Percentiles rank a stretch among this genome's conserved stretches.
phyloP scores from a whole-genome alignment of 1,140 invertebrate genomes.

The Micrasema longulum region DNA sequence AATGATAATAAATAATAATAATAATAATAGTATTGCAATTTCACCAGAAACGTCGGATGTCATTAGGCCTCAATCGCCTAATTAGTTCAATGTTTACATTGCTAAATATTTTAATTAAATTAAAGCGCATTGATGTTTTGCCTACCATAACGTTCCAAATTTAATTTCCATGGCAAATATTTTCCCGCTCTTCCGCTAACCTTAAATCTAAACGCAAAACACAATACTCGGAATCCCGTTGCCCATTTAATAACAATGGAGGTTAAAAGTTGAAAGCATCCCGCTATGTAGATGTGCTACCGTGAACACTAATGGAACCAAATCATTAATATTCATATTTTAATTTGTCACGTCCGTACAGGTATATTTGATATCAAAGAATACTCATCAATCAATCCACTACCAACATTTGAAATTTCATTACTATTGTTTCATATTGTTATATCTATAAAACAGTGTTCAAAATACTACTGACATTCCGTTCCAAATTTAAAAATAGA shows the following conservation, averaged over 20 bases:
- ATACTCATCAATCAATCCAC: conserved; percentile 38
- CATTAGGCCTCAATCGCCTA: no score
- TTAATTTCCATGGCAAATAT: conserved; percentile 11
- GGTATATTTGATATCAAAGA: conserved; percentile 35
- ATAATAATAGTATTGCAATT: no score
- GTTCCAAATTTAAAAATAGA: no score
- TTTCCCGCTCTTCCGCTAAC: conserved; percentile 9
- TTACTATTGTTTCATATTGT: background rate
- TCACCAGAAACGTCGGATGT: no score
- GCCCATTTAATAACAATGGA: conserved; percentile 23
- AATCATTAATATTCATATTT: conserved; percentile 38
- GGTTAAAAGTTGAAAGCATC: conserved; percentile 18
- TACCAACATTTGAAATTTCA: background rate
- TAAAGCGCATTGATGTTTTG: no score
- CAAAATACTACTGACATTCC: no score
- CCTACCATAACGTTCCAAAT: background rate
- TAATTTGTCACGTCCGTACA: conserved; percentile 42
- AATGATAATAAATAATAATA: no score
- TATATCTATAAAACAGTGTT: background rate
- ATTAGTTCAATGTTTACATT: no score
- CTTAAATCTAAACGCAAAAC: background rate
- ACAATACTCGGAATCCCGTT: background rate
- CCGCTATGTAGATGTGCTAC: background rate
- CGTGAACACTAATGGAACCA: conserved; percentile 27
- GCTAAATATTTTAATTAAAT: no score